A percentile compares a stretch with the other conserved stretches of the same genome.
phyloP scores from a whole-genome alignment of 2,888 invertebrate genomes.

The Cynaeus angustus region DNA sequence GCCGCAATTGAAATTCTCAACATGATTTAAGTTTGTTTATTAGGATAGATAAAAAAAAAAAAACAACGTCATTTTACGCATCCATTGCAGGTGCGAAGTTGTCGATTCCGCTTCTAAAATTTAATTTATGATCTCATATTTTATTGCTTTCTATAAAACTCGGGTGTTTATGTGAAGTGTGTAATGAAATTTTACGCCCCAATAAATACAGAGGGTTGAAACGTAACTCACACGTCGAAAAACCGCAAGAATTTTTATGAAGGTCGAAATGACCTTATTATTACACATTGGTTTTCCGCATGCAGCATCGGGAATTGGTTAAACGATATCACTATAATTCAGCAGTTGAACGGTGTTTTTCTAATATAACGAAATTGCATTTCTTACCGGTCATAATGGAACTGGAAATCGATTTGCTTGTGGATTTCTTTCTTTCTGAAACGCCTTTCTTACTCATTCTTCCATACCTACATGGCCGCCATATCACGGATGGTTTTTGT shows the following conservation, averaged over 20 bases:
- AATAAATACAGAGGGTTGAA: constrained; percentile 36
- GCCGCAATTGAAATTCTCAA: constrained; percentile 38
- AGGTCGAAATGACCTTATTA: constrained; percentile 33
- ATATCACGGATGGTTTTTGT: constrained; percentile 31
- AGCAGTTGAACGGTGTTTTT: constrained; percentile 43
- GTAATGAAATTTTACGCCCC: constrained; percentile 40
- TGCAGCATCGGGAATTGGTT: constrained; percentile 36
- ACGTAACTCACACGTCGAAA: constrained; percentile 38
- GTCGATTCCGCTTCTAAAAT: constrained; percentile 17
- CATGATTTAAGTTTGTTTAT: constrained; percentile 29
- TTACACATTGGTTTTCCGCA: constrained; percentile 29
- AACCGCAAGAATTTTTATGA: constrained; percentile 40
- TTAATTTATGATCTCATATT: constrained; percentile 36
- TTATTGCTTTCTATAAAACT: constrained; percentile 27
- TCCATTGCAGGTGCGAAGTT: neutral
- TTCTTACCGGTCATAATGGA: constrained; percentile 44
- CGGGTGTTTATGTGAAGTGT: constrained; percentile 37
- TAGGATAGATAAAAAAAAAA: neutral
- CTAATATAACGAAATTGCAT: constrained; percentile 44
- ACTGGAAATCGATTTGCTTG: constrained; percentile 43
- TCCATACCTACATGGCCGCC: constrained; percentile 20
- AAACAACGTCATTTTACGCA: neutral
- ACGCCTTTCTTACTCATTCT: constrained; percentile 18
- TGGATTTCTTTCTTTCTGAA: constrained; percentile 36
- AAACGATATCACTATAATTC: constrained; percentile 42